Base-by-base conservation (phyloP, 2,113 vertebrate species). In the Marcusenius ussheri region DNA sequence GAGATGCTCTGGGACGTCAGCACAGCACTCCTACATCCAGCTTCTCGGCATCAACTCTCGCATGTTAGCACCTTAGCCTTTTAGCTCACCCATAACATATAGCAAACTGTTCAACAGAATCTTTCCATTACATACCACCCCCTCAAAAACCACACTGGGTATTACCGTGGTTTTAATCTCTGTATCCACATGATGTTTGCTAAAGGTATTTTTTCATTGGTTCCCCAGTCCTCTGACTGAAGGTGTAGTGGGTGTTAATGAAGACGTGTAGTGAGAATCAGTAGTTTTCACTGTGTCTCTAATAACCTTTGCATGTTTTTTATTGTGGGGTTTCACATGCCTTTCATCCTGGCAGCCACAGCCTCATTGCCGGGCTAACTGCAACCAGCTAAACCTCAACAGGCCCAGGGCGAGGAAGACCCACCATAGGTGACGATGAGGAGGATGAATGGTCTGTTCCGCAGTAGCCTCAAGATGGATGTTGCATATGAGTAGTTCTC, bases 401-500 rank as follows among this genome's bases (percentile, higher is more conserved):
- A 19, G 45, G 24, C 27, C 80, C 17, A 80, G 21, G 27, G 66
- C 83, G 49, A 62, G 77, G 9, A 88, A 53, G 58, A 92, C 95
- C 95, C 95, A 99, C 98, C 98, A 0, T 99, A 99, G 90, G 95
- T 96, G 93, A 98, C 90, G 93, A 97, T 90, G 17, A 99, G 96
- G 31, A 99, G 94, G 93, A 98, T 93, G 88, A 99, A 99, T 93
- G 96, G 95, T 91, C 93, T 91, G 92, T 98, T 99, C 90, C 91
- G 86, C 90, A 99, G 93, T 90, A 99, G 95, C 70, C 95, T 95
- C 80, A 92, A 0, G 88, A 99, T 95, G 11, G 97, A 97, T 1
- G 95, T 93, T 35, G 87, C 4, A 13, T 99, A 99, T 0, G 98
- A 98, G 93, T 97, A 94, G 2, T 98, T 95, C 0, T 92, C 91